Evolutionary conservation across 2,797 vertebrate species (phyloP).

Genomic region (Epinephelus coioides): DNA sequence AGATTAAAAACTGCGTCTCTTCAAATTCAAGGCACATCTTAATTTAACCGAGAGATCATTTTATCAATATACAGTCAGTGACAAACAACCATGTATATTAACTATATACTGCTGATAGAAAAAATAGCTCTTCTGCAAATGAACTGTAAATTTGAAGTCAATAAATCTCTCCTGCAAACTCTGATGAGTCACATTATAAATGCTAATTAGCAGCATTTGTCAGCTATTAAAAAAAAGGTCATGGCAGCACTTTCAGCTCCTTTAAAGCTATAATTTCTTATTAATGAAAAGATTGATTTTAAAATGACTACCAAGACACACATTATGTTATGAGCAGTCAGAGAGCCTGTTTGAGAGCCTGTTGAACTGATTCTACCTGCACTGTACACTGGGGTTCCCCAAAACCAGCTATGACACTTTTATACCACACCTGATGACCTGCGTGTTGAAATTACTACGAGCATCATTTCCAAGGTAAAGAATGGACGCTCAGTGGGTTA

Average conservation of each 20-base stretch:
- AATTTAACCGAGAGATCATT: neutral
- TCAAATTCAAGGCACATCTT: neutral
- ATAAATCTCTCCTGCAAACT: neutral
- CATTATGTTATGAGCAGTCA: neutral
- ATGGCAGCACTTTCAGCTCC: constrained; percentile 2
- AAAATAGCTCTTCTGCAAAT: neutral
- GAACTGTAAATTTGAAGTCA: neutral
- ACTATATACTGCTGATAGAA: neutral
- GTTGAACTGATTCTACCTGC: no score
- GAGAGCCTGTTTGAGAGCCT: neutral
- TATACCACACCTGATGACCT: neutral
- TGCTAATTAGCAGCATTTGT: neutral
- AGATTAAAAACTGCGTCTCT: neutral
- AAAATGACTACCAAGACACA: constrained; percentile 2
- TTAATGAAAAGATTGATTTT: constrained; percentile 33
- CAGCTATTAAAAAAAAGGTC: neutral
- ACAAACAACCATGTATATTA: neutral
- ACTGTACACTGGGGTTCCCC: neutral
- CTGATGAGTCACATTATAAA: constrained; percentile 12
- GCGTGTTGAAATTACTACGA: no score
- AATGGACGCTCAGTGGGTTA: no score
- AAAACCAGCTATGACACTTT: neutral
- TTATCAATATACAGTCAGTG: neutral
- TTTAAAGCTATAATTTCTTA: constrained; percentile 3
- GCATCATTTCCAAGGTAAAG: no score